Percentiles rank a stretch among this genome's conserved stretches.
Evolutionary conservation across 1,140 invertebrate genomes (phyloP).

Genomic region (Camponotus vicinus): DNA sequence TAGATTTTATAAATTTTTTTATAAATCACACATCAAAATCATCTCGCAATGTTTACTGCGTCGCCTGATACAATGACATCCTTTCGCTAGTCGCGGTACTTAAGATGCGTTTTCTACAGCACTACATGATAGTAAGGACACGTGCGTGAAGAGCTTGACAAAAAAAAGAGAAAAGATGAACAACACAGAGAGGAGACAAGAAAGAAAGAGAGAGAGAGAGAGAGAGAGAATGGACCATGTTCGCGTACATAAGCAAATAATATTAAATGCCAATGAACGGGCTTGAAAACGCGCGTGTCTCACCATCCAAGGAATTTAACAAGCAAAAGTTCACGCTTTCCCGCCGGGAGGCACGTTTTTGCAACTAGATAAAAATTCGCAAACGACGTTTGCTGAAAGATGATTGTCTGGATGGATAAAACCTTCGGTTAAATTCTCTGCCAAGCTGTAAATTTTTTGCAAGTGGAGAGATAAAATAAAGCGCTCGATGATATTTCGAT

Average conservation of each 20-base stretch:
- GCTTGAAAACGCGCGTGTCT: slow-evolving; percentile 37
- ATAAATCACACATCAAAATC: slow-evolving; percentile 2
- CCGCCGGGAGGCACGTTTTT: slow-evolving; percentile 31
- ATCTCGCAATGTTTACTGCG: background rate
- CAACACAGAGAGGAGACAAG: background rate
- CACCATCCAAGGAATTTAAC: slow-evolving; percentile 46
- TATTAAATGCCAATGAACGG: slow-evolving; percentile 63
- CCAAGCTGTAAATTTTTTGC: slow-evolving; percentile 3
- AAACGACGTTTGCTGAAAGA: background rate
- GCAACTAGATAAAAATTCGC: slow-evolving; percentile 29
- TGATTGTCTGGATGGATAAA: background rate
- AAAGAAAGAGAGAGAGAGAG: background rate
- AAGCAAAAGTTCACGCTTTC: slow-evolving; percentile 50
- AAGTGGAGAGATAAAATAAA: background rate
- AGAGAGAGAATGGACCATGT: slow-evolving; percentile 55
- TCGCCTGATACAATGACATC: slow-evolving; percentile 40
- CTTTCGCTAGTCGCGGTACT: slow-evolving; percentile 51
- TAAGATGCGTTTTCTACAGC: slow-evolving; percentile 54
- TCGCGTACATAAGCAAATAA: slow-evolving; percentile 47
- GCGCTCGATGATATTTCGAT: background rate
- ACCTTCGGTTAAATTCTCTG: slow-evolving; percentile 1
- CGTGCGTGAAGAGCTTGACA: slow-evolving; percentile 24
- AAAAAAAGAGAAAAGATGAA: slow-evolving; percentile 56
- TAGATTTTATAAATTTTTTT: slow-evolving; percentile 2
- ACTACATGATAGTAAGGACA: slow-evolving; percentile 42